Base-by-base conservation (phyloP, 2,113 vertebrate species). In the Sinocyclocheilus anshuiensis region DNA sequence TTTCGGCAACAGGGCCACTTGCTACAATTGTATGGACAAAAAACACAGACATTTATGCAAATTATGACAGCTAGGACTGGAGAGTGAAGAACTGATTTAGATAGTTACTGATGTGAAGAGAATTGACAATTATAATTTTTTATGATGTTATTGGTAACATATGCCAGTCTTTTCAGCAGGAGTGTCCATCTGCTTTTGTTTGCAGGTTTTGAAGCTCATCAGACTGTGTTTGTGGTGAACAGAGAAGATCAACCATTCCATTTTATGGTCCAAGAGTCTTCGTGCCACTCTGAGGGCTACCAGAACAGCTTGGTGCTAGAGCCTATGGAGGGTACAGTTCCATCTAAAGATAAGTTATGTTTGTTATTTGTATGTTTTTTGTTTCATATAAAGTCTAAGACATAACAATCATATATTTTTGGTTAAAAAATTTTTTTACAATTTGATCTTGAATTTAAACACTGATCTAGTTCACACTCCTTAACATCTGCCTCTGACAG, bases 281-380 rank as follows among this genome's bases (percentile, higher is more conserved):
- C 97, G 4, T 91, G 96, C 4, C 92, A 94, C 67, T 94, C 94
- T 0, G 94, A 96, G 45, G 94, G 95, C 2, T 94, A 94, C 79
- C 89, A 79, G 4, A 90, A 94, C 26, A 92, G 42, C 0, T 81
- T 97, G 82, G 33, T 81, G 3, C 2, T 98, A 20, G 87, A 93
- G 89, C 97, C 97, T 33, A 92, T 95, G 94, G 85, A 92, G 87
- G 97, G 96, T 20, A 95, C 90, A 1, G 79, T 98, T 15, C 85
- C 92, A 10, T 90, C 96, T 16, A 92, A 88, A 86, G 93, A 94
- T 87, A 97, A 95, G 97, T n/a, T n/a, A n/a, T n/a, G n/a, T n/a
- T n/a, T n/a, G n/a, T n/a, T n/a, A n/a, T n/a, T n/a, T n/a, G n/a
- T 98, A 91, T 89, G 20, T n/a, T 13, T 24, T 50, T 53, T 57